Base-by-base conservation (phyloP, 2,797 vertebrate genomes). In the Myotis daubentonii region DNA sequence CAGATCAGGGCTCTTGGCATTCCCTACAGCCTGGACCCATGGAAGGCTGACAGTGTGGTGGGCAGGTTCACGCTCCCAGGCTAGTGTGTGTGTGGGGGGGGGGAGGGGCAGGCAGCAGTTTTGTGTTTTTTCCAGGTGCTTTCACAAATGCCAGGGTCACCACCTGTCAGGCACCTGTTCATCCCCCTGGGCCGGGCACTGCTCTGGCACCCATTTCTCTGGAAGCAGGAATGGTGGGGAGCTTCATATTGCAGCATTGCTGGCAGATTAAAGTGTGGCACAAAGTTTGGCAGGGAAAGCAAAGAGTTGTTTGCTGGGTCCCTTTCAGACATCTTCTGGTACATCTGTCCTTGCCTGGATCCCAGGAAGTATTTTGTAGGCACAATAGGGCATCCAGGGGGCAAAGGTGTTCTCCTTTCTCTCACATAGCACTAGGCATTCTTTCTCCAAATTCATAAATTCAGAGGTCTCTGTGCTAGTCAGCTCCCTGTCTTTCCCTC, bases 351-450 rank as follows among this genome's bases (percentile, higher is more conserved):
- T 57, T 79, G 15, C 17, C 80, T 36, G 38, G 41, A 47, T 22
- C 36, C 41, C 16, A 11, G 51, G 41, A 65, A 49, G 41, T 79
- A 30, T n/a, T 70, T 68, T 28, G n/a, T 65, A 36, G 36, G 47
- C 5, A 25, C 17, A 41, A 3, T 2, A 41, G 44, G 22, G 62
- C 0, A 36, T 38, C 8, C 3, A 1, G 10, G 7, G 15, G 12
- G 0, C 19, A 55, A 36, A 55, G 20, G 1, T 33, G n/a, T 51
- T 41, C 17, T 76, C 17, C 23, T 16, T n/a, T 38, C 30, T 20
- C 6, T 79, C 57, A 0, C 1, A 0, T 1, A 41, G 33, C 57
- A 9, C 0, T 2, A 23, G 22, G n/a, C 28, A 6, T 13, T 15
- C 22, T 47, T 47, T n/a, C 20, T 23, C 30, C 10, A 30, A 36